Evolutionary conservation across 1,140 invertebrate genomes (phyloP), one percentile per base, ranked within the genome.

Genomic region (Drosophila pseudoananassae): DNA sequence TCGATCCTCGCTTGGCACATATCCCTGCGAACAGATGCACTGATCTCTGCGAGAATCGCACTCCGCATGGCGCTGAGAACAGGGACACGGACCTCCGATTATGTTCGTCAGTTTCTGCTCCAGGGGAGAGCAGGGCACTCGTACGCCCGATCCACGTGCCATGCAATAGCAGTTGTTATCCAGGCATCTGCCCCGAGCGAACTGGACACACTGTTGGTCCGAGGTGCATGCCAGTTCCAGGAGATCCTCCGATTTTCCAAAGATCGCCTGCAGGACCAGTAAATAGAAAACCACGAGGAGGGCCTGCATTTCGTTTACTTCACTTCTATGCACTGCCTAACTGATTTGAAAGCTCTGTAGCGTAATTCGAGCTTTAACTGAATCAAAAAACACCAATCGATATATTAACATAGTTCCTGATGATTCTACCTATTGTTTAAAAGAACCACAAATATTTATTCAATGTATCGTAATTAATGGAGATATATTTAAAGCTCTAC

Each of bases 61-160:
- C 36, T 61, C 57, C 20, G 90, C 31, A 51, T 82, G 4, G 0
- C 56, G 68, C 31, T 71, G 60, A 0, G 12, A 57, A 12, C 90
- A 91, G 0, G 85, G 87, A 54, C 90, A 91, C 2, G 74, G 50
- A 0, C 90, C 90, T 1, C 90, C 90, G 6, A 91, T 70, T 8
- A 91, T 78, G 33, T 91, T 91, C 1, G 50, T 91, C n/a, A 72
- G 4, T 20, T 78, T 90, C 25, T 58, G 31, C 17, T 76, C 78
- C 29, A 57, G 55, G 2, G 84, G 83, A 0, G 43, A 17, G 57
- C 83, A 87, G 14, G 33, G 1, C 17, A 68, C 66, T 8, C n/a
- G 45, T 0, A 64, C 10, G 0, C 20, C 27, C 6, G 43, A 46
- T 38, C 46, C 57, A 47, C 46, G 38, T 49, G 55, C 66, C 7